These are phyloP conservation scores for Drosophila trichaetosa DNA, from an alignment of 2,888 invertebrate species.

Conservation along the genomic window DNA sequence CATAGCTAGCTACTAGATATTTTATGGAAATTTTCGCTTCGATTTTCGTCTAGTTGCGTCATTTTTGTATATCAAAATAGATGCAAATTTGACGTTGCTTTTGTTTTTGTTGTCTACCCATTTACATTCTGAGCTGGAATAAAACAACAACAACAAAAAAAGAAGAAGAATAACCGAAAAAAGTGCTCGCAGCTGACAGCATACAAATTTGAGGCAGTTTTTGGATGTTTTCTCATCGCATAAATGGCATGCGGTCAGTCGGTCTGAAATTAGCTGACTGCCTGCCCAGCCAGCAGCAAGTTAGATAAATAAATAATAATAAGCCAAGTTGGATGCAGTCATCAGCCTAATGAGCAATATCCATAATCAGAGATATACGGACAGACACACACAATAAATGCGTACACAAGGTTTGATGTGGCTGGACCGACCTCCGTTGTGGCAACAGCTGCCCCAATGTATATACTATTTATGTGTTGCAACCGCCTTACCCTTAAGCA, in stretches of 20 bases:
- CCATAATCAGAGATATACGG: constrained; percentile 35
- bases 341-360: constrained; percentile 48
- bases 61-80: constrained; percentile 39
- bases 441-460: constrained; percentile 41
- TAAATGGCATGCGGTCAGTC: constrained; percentile 48
- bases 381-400: constrained; percentile 12
- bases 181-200: constrained; percentile 21
- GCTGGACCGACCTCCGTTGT: constrained; percentile 20
- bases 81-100: constrained; percentile 51
- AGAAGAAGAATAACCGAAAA: background rate
- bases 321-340: constrained; percentile 34
- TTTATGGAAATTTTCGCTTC: constrained; percentile 19
- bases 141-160: background rate
- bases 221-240: constrained; percentile 31
- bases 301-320: constrained; percentile 46
- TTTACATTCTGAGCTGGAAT: constrained; percentile 48
- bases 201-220: constrained; percentile 28
- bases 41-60: constrained; percentile 52
- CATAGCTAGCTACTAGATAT: constrained; percentile 24
- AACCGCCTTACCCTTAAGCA: background rate
- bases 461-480: constrained; percentile 1
- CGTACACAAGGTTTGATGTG: constrained; percentile 23
- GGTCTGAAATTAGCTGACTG: constrained; percentile 40
- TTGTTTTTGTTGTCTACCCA: constrained; percentile 34
- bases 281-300: constrained; percentile 2